Evolutionary conservation across 2,113 vertebrate genomes (phyloP).

Genomic region (Oryzias celebensis): DNA sequence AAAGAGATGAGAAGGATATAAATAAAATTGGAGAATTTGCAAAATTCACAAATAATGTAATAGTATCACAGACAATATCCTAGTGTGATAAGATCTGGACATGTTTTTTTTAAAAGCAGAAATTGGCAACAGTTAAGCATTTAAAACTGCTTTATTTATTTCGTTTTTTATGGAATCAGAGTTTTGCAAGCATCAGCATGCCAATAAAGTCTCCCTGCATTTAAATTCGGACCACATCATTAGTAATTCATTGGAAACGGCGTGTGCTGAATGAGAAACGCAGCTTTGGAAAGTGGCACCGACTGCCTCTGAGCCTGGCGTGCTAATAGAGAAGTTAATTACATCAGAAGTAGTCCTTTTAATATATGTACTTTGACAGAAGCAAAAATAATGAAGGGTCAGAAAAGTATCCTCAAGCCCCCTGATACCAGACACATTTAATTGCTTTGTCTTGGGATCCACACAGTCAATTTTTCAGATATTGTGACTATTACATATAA

Average conservation of each 20-base stretch:
- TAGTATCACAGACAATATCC: neutral
- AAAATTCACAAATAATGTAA: neutral
- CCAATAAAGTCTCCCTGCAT: slow-evolving; percentile 52
- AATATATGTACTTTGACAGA: slow-evolving; percentile 76
- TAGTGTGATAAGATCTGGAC: neutral
- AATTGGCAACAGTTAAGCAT: too few relatives aligned
- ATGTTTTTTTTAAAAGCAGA: neutral
- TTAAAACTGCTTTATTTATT: too few relatives aligned
- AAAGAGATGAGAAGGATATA: neutral
- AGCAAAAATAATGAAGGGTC: slow-evolving; percentile 71
- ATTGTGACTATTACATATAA: too few relatives aligned
- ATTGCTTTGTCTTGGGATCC: slow-evolving; percentile 64
- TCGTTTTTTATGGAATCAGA: slow-evolving; percentile 28
- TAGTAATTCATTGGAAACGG: slow-evolving; percentile 61
- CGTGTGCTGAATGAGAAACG: slow-evolving; percentile 59
- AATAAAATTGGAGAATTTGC: slow-evolving; percentile 3
- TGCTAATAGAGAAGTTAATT: slow-evolving; percentile 79
- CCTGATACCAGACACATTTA: slow-evolving; percentile 68
- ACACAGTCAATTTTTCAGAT: slow-evolving; percentile 53
- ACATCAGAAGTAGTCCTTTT: slow-evolving; percentile 71
- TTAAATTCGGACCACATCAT: slow-evolving; percentile 66
- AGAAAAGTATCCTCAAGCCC: slow-evolving; percentile 64
- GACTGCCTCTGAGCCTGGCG: slow-evolving; percentile 66
- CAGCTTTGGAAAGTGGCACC: slow-evolving; percentile 55
- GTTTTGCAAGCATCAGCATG: slow-evolving; percentile 42